Conservation (phyloP, 2,113 vertebrate genomes). For the Spea multiplicata region DNA sequence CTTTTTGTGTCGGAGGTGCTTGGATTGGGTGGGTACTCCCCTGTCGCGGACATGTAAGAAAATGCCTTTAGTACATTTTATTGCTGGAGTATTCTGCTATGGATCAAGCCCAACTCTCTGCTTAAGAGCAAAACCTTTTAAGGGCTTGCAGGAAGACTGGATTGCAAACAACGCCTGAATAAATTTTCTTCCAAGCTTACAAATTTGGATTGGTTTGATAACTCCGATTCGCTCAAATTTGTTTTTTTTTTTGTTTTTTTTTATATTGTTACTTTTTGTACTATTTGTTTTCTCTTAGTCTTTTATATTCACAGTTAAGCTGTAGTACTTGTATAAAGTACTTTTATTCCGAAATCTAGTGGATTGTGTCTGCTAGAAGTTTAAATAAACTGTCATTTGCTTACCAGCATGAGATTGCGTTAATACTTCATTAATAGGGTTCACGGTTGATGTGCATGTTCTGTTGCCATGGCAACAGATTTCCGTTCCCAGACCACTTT, state of each 20-base stretch:
- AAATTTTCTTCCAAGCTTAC: conserved; percentile 65
- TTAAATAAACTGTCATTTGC: conserved; percentile 84
- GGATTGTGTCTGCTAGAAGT: conserved; percentile 91
- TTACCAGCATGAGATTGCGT: too few species aligned
- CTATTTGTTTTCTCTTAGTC: conserved; percentile 73
- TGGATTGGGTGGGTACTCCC: conserved; percentile 50
- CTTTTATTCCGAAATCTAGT: conserved; percentile 91
- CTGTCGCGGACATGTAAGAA: not conserved
- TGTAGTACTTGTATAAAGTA: conserved; percentile 81
- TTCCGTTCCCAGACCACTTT: too few species aligned
- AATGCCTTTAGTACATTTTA: conserved; percentile 56
- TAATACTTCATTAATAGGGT: too few species aligned
- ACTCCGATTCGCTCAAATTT: conserved; percentile 67
- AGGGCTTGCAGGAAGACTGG: not conserved
- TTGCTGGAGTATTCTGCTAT: not conserved
- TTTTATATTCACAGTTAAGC: conserved; percentile 80
- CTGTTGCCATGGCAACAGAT: too few species aligned
- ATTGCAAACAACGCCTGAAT: conserved; percentile 2
- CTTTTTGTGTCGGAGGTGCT: conserved; percentile 23
- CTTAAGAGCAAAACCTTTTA: not conserved
- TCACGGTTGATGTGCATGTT: too few species aligned
- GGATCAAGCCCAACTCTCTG: not conserved
- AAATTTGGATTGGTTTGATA: conserved; percentile 60
- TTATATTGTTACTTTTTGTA: conserved; percentile 68
- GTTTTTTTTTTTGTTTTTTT: conserved; percentile 56